Percentiles rank a stretch among this genome's conserved stretches.
phyloP scores from a whole-genome alignment of 2,888 invertebrate genomes.

The Phoronis australis region DNA sequence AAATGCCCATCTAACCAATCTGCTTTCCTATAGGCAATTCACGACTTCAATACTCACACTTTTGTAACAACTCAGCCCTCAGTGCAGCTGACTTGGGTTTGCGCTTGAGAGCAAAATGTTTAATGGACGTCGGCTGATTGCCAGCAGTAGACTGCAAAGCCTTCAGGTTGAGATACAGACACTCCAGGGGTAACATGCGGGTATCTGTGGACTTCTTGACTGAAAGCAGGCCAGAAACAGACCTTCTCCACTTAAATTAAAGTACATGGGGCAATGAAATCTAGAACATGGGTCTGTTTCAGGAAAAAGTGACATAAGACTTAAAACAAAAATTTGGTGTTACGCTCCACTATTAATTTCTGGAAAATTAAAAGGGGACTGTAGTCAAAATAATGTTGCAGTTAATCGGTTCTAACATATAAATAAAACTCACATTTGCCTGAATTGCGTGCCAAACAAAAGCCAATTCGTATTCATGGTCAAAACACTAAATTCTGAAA shows the following conservation, averaged over 20 bases:
- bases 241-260: not conserved
- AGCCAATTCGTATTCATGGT: too few relatives aligned
- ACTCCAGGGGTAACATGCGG: constrained; percentile 82
- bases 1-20: not conserved
- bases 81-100: constrained; percentile 92
- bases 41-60: constrained; percentile 57
- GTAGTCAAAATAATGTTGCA: too few relatives aligned
- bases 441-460: too few relatives aligned
- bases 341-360: too few relatives aligned
- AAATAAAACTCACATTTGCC: too few relatives aligned
- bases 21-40: too few relatives aligned
- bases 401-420: too few relatives aligned
- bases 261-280: not conserved
- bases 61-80: constrained; percentile 81
- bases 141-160: constrained; percentile 80
- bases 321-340: too few relatives aligned
- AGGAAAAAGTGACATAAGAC: not conserved
- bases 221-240: constrained; percentile 16
- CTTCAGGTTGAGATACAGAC: constrained; percentile 90
- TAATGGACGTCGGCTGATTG: constrained; percentile 67
- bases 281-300: not conserved
- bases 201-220: constrained; percentile 36
- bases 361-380: too few relatives aligned
- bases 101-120: constrained; percentile 87
- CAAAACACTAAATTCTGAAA: too few relatives aligned